Evolutionary conservation across 2,113 vertebrate species (phyloP), one percentile per base, ranked within the genome.

Genomic region (Aphyosemion australe): DNA sequence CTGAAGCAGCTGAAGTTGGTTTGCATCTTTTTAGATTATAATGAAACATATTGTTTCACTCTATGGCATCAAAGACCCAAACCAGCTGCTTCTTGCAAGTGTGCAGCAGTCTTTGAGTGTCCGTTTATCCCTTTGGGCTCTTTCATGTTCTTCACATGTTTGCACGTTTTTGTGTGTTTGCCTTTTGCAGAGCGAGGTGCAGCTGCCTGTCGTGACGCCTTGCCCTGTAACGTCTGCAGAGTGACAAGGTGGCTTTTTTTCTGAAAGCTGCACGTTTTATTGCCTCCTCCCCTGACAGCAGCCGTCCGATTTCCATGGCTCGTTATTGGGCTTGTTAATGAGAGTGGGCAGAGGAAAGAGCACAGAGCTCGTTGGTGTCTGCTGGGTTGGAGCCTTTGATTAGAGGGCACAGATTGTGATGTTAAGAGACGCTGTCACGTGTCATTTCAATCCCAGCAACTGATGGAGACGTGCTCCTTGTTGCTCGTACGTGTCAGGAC

Each of bases 221-320:
- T 60, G 31, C 41, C 26, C 49, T 65, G 63, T 65, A 69, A 76
- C 34, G 18, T 60, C 47, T 55, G 51, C 61, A 37, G 16, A 57
- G 72, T 55, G 52, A 65, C 52, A 21, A 49, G 45, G 57, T 59
- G 48, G 14, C 43, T 61, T 76, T 63, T 76, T 63, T 26, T 53
- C 54, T 20, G 20, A 61, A 74, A 46, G 43, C 43, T 0, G 37
- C 58, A 56, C 60, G 59, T 75, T 79, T 68, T 74, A 84, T 78
- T 65, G 67, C 62, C 61, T 63, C 48, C 72, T 85, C 49, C 73
- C 50, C 57, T 69, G 68, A 82, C 56, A 69, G 79, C 31, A 46
- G 61, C 75, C 61, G 68, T 86, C 65, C 71, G 87, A 87, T 90
- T 89, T 88, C 79, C 87, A 42, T 71, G 83, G 66, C 75, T 45